Evolutionary conservation across 2,113 vertebrate genomes (phyloP).

Genomic region (Pluvianellus socialis): DNA sequence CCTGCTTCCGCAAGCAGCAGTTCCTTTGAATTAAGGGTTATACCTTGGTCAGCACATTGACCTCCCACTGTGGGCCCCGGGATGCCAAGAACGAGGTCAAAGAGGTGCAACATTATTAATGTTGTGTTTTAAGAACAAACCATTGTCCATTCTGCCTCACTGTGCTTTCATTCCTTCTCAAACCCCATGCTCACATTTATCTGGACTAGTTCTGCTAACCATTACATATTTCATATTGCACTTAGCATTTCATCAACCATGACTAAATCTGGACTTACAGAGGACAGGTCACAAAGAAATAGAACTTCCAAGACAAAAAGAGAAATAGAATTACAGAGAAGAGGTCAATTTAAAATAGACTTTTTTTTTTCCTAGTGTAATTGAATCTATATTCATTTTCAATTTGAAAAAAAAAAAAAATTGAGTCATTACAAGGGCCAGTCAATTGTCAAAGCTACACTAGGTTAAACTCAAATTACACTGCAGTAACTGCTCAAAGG

Average conservation of each 20-base stretch:
- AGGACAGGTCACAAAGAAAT: not conserved
- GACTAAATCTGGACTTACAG: not conserved
- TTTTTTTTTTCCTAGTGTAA: not conserved
- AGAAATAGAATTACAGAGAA: not conserved
- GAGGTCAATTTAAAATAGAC: not conserved
- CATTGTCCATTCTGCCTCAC: not conserved
- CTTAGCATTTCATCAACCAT: not conserved
- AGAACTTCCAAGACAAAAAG: not conserved
- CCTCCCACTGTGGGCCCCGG: not conserved
- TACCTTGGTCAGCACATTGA: constrained; percentile 45
- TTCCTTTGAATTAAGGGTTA: constrained; percentile 32
- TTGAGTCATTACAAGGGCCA: not conserved
- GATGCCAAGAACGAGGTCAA: constrained; percentile 8
- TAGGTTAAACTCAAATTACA: not conserved
- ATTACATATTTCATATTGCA: not conserved
- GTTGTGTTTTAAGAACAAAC: constrained; percentile 25
- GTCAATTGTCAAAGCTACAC: not conserved
- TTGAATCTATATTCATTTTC: not conserved
- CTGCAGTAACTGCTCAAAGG: not conserved
- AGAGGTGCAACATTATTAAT: constrained; percentile 26
- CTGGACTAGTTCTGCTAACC: not conserved
- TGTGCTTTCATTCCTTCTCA: not conserved
- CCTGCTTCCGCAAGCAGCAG: constrained; percentile 2
- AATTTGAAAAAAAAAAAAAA: not conserved
- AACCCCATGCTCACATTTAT: not conserved